Base-by-base conservation (phyloP, 2,113 vertebrate species). In the Rhineura floridana region DNA sequence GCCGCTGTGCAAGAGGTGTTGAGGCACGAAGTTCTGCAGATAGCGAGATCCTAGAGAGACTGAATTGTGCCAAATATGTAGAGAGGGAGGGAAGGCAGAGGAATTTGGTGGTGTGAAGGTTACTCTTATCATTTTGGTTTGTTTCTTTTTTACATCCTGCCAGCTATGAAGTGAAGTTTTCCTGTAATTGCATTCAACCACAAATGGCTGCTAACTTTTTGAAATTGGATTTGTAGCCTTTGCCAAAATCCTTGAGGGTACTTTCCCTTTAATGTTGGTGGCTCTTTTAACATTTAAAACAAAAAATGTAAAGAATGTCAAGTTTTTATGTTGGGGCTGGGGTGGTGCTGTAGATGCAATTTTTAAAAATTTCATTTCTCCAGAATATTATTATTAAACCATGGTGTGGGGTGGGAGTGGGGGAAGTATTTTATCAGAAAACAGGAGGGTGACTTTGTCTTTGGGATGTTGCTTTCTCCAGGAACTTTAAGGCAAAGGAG, bases 141-240 rank as follows among this genome's bases (percentile, higher is more conserved):
- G 28, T 11, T 2, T n/a, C 7, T 33, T 28, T 72, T n/a, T 59
- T 2, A 39, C 36, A 13, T n/a, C 67, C 42, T 52, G 83, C 52
- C n/a, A 73, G 50, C 39, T 2, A 15, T 6, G 28, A 7, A 11
- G 28, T 42, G 62, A 48, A 69, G 75, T 36, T 72, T 69, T 59
- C 82, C 48, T 25, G 21, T 28, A 59, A 72, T 79, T 77, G 28
- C 82, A 42, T 33, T 17, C 52, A 69, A 55, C 80, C 39, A 70
- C 80, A 77, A 77, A 82, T 52, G 59, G 63, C 79, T 46, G 33
- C 79, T 70, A 82, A 83, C 84, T 86, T 90, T 82, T 82, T 52
- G 44, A 77, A 88, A 70, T 65, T 21, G 75, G 23, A 67, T 67
- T 55, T 76, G 33, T 62, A 78, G 46, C 10, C 28, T 19, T 19